Base-by-base conservation (phyloP, 2,888 invertebrate species). In the Crioceris asparagi region DNA sequence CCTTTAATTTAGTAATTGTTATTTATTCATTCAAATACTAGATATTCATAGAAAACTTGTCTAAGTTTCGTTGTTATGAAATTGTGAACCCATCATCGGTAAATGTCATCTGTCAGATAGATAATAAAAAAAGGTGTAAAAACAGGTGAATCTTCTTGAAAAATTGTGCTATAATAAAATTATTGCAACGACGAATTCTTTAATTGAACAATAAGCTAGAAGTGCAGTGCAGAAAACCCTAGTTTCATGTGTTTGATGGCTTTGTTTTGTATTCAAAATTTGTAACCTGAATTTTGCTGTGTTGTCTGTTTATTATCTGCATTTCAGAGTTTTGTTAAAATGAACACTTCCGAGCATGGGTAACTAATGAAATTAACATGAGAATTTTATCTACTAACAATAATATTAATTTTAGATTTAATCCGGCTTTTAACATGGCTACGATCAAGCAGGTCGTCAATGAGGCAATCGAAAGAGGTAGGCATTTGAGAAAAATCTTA, bases 361-460 rank as follows among this genome's bases (percentile, higher is more conserved):
- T 82, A 80, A 79, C 51, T n/a, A n/a, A n/a, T n/a, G n/a, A n/a
- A n/a, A n/a, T n/a, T n/a, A n/a, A n/a, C n/a, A n/a, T n/a, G n/a
- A n/a, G n/a, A n/a, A n/a, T 27, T 27, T 27, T 27, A 2, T 27
- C 11, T 27, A 27, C 27, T 27, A 15, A 4, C 27, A 27, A 12
- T 2, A 27, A 14, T 27, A 29, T 38, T 39, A 33, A 42, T 59
- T 72, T 44, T 73, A 87, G 87, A 77, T 87, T 87, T 69, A 87
- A 87, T 75, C 86, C 86, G 66, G 83, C 86, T 58, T 87, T 88
- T 72, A 87, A 88, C 65, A 87, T 88, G 77, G 86, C 87, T 66
- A 84, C 88, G 57, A 88, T 91, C 68, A 87, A 87, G 60, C 90
- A 91, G 74, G 90, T 87, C 59, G 83, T 91, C 70, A 88, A 87